Evolutionary conservation across 2,888 invertebrate genomes (phyloP).

Genomic region (Macrophya alboannulata): DNA sequence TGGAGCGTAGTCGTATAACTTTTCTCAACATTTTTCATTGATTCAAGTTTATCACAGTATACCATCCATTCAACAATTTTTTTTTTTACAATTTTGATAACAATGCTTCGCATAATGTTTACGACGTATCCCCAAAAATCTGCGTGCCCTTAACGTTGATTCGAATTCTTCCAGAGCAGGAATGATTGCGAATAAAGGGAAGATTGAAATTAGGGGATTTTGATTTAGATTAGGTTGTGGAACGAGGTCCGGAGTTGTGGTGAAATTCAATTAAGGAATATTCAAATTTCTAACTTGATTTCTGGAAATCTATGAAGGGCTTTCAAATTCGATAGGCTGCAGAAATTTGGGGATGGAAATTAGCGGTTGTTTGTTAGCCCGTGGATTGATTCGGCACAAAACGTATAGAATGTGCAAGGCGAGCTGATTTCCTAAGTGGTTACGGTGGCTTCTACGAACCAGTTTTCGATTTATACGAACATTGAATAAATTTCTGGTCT

Average conservation of each 20-base stretch:
- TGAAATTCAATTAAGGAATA: constrained; percentile 11
- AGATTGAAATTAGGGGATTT: constrained; percentile 11
- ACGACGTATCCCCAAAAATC: neutral
- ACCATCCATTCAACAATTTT: too few species aligned
- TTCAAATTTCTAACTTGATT: constrained; percentile 20
- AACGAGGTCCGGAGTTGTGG: neutral
- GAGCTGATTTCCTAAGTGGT: neutral
- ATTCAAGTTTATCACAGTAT: too few species aligned
- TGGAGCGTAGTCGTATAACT: neutral
- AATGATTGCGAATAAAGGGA: constrained; percentile 1
- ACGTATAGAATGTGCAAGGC: neutral
- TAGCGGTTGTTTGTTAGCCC: neutral
- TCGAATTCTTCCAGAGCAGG: neutral
- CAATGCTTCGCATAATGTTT: neutral
- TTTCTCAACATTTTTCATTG: too few species aligned
- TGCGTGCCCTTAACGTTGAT: neutral
- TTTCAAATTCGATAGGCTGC: constrained; percentile 17
- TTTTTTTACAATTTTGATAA: neutral
- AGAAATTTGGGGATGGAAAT: constrained; percentile 11
- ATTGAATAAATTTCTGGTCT: constrained; percentile 22
- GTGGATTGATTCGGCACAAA: neutral
- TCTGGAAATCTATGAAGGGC: constrained; percentile 10
- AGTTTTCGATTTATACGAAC: neutral
- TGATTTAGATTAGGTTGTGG: neutral
- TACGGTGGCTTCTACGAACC: neutral